Base-by-base conservation (phyloP, 2,113 vertebrate genomes). In the Passer montanus region DNA sequence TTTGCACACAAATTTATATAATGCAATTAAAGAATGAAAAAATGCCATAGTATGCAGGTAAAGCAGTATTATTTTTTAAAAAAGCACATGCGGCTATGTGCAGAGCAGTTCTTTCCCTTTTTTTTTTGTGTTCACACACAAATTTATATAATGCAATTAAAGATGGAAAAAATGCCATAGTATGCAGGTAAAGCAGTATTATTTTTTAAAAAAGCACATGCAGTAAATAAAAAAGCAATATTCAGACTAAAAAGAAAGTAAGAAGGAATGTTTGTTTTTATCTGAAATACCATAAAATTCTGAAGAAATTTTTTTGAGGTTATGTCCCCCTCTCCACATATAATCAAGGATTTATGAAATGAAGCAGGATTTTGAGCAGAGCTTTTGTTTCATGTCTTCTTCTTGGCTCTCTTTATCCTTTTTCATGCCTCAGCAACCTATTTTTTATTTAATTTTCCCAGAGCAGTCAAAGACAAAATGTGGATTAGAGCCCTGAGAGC, bases 381-480 rank as follows among this genome's bases (percentile, higher is more conserved):
- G 62, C 37, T 89, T 78, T 92, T 62, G 60, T 80, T 87, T 89
- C 37, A 18, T 74, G 55, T 58, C 26, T 22, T 76, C 41, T 64
- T 73, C 56, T 78, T 26, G 62, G 6, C 31, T 84, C 73, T 79
- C 41, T 53, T 78, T 76, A 84, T 72, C 81, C 47, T 43, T 41
- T 85, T 59, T 81, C 80, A 70, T 92, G 82, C 80, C 78, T 68
- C 77, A 68, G 73, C 73, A 89, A 59, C 27, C 27, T 52, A 52
- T 64, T 87, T 92, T 92, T 81, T 63, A 49, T 89, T 91, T 84
- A n/a, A 67, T 81, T 92, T 84, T 92, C 63, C 33, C 68, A 31
- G 64, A 56, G 30, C 60, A 64, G 33, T 78, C 66, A 68, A 60
- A 87, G 87, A 24, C 37, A 78, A 81, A 87, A 44, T 60, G 49